Conservation (phyloP, 2,888 invertebrate genomes). For the Augochlorella aurata region DNA sequence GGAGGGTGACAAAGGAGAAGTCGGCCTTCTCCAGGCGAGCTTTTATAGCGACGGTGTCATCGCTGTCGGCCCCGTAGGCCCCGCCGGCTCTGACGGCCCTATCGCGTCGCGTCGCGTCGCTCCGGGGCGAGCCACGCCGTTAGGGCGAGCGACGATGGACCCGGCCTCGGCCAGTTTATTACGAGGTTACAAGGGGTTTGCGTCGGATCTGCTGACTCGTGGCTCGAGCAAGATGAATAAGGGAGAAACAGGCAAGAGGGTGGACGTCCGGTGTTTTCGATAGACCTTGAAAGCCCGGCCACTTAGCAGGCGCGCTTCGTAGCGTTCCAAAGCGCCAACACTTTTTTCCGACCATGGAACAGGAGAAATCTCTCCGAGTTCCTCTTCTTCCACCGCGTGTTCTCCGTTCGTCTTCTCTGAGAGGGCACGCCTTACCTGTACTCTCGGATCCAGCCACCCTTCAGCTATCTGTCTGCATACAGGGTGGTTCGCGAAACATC, state of each 20-base stretch:
- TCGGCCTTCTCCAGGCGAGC: slow-evolving; percentile 39
- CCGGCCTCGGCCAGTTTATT: slow-evolving; percentile 62
- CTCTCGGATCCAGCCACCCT: slow-evolving; percentile 20
- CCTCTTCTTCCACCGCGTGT: neutral
- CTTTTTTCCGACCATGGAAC: slow-evolving; percentile 57
- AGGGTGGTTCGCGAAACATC: neutral
- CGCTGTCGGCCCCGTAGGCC: slow-evolving; percentile 28
- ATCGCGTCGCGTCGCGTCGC: too few species aligned
- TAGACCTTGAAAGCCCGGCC: slow-evolving; percentile 68
- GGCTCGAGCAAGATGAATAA: slow-evolving; percentile 58
- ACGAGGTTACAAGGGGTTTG: slow-evolving; percentile 60
- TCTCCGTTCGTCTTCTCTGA: slow-evolving; percentile 5
- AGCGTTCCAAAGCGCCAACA: slow-evolving; percentile 34
- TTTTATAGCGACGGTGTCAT: slow-evolving; percentile 53
- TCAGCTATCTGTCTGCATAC: slow-evolving; percentile 20
- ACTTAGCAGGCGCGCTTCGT: slow-evolving; percentile 73
- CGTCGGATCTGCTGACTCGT: slow-evolving; percentile 66
- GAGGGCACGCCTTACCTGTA: slow-evolving; percentile 39
- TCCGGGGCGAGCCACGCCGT: neutral
- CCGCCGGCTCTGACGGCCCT: neutral
- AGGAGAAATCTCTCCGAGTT: slow-evolving; percentile 20
- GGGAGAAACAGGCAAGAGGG: slow-evolving; percentile 45
- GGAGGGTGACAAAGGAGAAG: slow-evolving; percentile 65
- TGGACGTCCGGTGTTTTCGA: slow-evolving; percentile 62
- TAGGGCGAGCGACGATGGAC: slow-evolving; percentile 53